Evolutionary conservation across 2,113 vertebrate species (phyloP), one percentile per base, ranked within the genome.

Genomic region (Channa maculata): DNA sequence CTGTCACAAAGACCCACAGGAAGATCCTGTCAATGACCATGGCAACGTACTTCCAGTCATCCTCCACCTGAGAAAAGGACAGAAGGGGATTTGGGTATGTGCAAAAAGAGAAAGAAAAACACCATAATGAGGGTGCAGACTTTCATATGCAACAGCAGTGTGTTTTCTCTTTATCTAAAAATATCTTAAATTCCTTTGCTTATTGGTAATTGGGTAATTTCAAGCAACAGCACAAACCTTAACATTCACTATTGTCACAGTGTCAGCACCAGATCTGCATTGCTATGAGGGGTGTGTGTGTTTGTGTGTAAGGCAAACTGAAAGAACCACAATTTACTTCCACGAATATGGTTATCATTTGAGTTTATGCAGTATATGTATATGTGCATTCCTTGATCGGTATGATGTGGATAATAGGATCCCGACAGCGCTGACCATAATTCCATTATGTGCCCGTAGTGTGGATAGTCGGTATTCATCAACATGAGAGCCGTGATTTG

Each of bases 21-120:
- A 99, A 98, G 53, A 98, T 95, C 93, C 97, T 95, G 90, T 98
- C 97, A 63, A 97, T 97, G 85, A 98, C 97, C 96, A 97, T 96
- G 83, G 97, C 97, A 2, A 97, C 91, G 0, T 98, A 98, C 73
- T 98, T 97, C 97, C 97, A 99, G 84, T 97, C 96, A 37, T 97
- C 96, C 91, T 96, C 96, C 71, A 96, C 95, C 97, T 99, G 91
- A 63, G 91, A 41, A 85, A 33, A 67, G 36, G 14, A 66, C 65
- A n/a, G 5, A 36, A 48, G 34, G 87, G 5, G 48, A 49, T 33
- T 34, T 49, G 50, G n/a, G n/a, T 60, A 8, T 61, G 9, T 46
- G 45, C 11, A 8, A 34, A 24, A 55, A 24, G 51, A 10, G 64
- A 4, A 33, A 55, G 53, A 49, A 62, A 52, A 9, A 51, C 3